Base-by-base conservation (phyloP, 2,888 invertebrate genomes). In the Eupithecia abbreviata region DNA sequence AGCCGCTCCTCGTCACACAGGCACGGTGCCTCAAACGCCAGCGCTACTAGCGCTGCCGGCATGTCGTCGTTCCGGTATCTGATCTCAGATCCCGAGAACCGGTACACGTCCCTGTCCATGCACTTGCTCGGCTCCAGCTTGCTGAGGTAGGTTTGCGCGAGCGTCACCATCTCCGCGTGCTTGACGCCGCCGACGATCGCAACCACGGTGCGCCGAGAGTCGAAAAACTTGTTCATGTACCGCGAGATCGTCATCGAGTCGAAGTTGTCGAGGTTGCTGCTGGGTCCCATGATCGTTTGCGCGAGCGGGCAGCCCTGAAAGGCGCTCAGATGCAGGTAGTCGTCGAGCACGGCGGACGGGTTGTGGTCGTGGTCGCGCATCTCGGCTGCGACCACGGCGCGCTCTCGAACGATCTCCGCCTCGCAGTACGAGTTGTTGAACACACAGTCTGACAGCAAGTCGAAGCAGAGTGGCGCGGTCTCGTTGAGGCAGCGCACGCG, bases 141-240 rank as follows among this genome's bases (percentile, higher is more conserved):
- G 45, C 95, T 95, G 79, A 99, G 96, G 89, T 97, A 96, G 79
- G 96, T 91, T 73, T 97, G 95, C 0, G 98, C 98, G 71, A 99
- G 93, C 74, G 96, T 94, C 5, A 97, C 96, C 75, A 99, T 95
- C 74, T 98, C 96, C 0, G 97, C 96, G 88, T 99, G 99, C 81
- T 97, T 96, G 0, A 99, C 97, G 66, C 98, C 98, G 80, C 98
- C 99, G 73, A 99, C 98, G 45, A 97, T 98, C n/a, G 98, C 97
- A 75, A 99, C 93, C 0, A 99, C 98, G 90, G 99, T 98, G 81
- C 99, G 96, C 9, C 97, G 96, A 0, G 98, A 98, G 86, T 98
- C 97, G 92, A 69, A 69, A 2, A 71, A 9, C 45, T 81, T 81
- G 74, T 69, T 69, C 69, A 47, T 69, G 47, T 69, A 69, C 12